Evolutionary conservation across 2,113 vertebrate species (phyloP).

Genomic region (Stegostoma tigrinum): DNA sequence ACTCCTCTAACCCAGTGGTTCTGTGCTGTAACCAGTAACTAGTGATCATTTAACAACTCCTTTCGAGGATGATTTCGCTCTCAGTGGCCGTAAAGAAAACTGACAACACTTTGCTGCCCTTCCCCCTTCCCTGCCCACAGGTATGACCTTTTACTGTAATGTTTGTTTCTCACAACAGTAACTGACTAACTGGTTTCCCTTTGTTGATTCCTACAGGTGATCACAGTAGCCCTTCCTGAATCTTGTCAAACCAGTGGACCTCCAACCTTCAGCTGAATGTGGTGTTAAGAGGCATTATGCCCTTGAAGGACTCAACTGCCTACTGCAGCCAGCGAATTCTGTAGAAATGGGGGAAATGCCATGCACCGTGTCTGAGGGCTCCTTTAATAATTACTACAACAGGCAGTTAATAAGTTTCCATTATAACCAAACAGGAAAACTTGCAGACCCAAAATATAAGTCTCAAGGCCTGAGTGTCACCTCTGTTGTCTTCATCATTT

Average conservation of each 20-base stretch:
- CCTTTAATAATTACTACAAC: conserved; percentile 53
- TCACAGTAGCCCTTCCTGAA: background rate
- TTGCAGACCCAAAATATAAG: conserved; percentile 60
- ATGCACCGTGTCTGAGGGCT: background rate
- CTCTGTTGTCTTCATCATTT: conserved; percentile 62
- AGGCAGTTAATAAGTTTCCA: conserved; percentile 62
- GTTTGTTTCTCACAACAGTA: background rate
- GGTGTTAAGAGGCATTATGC: background rate
- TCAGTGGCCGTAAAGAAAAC: background rate
- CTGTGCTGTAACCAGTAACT: background rate
- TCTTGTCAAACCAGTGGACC: background rate
- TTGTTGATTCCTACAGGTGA: background rate
- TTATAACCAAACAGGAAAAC: conserved; percentile 80
- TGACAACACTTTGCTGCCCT: background rate
- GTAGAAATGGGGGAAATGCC: background rate
- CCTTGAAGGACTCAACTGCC: background rate
- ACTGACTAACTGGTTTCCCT: background rate
- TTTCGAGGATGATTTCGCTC: background rate
- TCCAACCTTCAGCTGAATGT: background rate
- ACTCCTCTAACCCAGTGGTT: background rate
- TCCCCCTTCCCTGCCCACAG: background rate
- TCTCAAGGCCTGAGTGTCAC: conserved; percentile 34
- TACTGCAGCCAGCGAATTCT: background rate
- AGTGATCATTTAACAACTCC: background rate
- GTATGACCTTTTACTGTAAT: background rate